Evolutionary conservation across 2,888 invertebrate genomes (phyloP).

Genomic region (Lasioglossum villosulum): DNA sequence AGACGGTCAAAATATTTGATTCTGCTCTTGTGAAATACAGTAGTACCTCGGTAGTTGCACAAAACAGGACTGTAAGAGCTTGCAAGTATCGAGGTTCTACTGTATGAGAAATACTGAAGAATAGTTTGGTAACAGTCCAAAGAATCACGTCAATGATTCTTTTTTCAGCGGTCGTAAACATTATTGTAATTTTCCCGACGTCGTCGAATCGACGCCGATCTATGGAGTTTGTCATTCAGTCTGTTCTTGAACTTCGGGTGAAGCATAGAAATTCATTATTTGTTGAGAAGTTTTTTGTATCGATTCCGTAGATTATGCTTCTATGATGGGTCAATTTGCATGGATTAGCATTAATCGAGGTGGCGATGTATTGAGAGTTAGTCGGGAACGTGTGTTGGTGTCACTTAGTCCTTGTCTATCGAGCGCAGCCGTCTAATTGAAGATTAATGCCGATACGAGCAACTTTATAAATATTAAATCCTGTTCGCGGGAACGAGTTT

Average conservation of each 20-base stretch:
- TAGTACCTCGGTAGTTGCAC: background rate
- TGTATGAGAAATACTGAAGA: background rate
- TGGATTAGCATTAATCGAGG: slow-evolving; percentile 7
- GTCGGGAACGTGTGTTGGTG: background rate
- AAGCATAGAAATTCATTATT: background rate
- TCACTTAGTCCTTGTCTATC: slow-evolving; percentile 10
- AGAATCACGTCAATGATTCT: background rate
- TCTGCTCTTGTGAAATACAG: background rate
- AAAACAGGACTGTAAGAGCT: background rate
- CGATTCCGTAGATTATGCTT: slow-evolving; percentile 8
- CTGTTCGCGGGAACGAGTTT: background rate
- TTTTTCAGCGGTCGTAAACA: background rate
- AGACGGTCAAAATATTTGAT: background rate
- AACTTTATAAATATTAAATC: slow-evolving; percentile 3
- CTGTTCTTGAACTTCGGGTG: slow-evolving; percentile 21
- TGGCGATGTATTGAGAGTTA: background rate
- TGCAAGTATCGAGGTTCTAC: too few species aligned
- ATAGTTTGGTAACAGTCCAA: background rate
- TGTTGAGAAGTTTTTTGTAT: background rate
- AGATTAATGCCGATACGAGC: background rate
- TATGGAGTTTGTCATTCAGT: slow-evolving; percentile 6
- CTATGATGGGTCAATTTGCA: slow-evolving; percentile 11
- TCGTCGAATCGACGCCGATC: background rate
- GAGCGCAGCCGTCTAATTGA: background rate
- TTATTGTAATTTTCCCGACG: background rate